Base-by-base conservation (phyloP, 1,140 invertebrate genomes). In the Luehdorfia chinensis region DNA sequence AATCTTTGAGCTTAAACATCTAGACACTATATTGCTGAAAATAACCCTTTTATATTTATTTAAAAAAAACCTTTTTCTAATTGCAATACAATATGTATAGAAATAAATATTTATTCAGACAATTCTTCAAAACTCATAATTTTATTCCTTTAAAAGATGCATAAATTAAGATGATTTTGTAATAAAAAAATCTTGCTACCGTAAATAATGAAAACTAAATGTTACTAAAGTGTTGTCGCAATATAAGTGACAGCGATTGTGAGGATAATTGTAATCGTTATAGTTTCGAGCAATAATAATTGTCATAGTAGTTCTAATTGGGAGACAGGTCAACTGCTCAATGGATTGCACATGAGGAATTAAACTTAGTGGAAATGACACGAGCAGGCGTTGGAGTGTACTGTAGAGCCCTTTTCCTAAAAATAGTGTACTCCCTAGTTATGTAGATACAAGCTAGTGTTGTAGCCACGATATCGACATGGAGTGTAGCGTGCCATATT, bases 301-400 rank as follows among this genome's bases (percentile, higher is more conserved):
- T 62, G 67, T 66, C 54, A 50, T 67, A 59, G 62, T 61, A 47
- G 52, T 27, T 59, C n/a, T n/a, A n/a, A 59, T 56, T 64, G 41
- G 2, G 67, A 65, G 75, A 59, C 66, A 69, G 67, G 56, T n/a
- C 53, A 65, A 59, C 66, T 75, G n/a, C n/a, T n/a, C n/a, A n/a
- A n/a, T n/a, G 46, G 44, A 74, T 71, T 51, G 80, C 80, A 84
- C 80, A 69, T 67, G 65, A 81, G 80, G 80, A 84, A 84, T 84
- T 84, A 71, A 80, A 60, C 12, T 74, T 80, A 81, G 72, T 66
- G 47, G 70, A 66, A 55, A 31, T 23, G 57, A 55, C 41, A 50
- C 51, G 36, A 44, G 23, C 36, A n/a, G 50, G 25, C 50, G 36
- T 34, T n/a, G n/a, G n/a, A n/a, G n/a, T n/a, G n/a, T n/a, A n/a